Base-by-base conservation (phyloP, 2,113 vertebrate genomes). In the Podilymbus podiceps region DNA sequence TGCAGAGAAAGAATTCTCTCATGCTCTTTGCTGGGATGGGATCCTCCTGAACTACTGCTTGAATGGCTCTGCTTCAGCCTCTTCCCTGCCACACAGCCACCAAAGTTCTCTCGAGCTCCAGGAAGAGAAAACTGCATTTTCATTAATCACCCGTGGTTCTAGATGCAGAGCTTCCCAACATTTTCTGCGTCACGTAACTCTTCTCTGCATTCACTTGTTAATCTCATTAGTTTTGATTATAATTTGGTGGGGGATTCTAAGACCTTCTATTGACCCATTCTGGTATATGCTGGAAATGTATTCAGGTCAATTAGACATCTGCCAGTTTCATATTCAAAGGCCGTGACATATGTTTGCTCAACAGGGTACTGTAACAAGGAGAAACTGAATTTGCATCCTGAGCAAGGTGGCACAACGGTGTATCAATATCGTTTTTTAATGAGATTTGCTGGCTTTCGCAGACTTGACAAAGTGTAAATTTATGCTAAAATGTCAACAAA, bases 341-440 rank as follows among this genome's bases (percentile, higher is more conserved):
- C 93, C 64, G 35, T 80, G 94, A 77, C 95, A 93, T 84, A 76
- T 95, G 90, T 91, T 95, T 75, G 73, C 97, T 96, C 96, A 40
- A 71, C 78, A 66, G 96, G 95, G 49, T 47, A 46, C 3, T 1
- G 81, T 95, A 80, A 58, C 67, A 15, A 85, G 90, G 86, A 89
- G 90, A 84, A 85, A 85, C 6, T 16, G 78, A 47, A 76, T 95
- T 92, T 63, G 53, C 84, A 84, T 93, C 90, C 86, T 3, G 42
- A 93, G 96, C 87, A 95, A 97, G 93, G 93, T 94, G 90, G 89
- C 90, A 35, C 38, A 13, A 35, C 5, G 12, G 58, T 74, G 86
- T 80, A 91, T 87, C 95, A 47, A 89, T 93, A 96, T 93, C 44
- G 78, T 93, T 97, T 97, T 91, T 93, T 92, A 96, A 97, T 47